Percentiles rank a stretch among this genome's conserved stretches.
These are phyloP conservation scores for Trachurus trachurus DNA, from an alignment of 2,797 vertebrate species.

Conservation along the genomic window DNA sequence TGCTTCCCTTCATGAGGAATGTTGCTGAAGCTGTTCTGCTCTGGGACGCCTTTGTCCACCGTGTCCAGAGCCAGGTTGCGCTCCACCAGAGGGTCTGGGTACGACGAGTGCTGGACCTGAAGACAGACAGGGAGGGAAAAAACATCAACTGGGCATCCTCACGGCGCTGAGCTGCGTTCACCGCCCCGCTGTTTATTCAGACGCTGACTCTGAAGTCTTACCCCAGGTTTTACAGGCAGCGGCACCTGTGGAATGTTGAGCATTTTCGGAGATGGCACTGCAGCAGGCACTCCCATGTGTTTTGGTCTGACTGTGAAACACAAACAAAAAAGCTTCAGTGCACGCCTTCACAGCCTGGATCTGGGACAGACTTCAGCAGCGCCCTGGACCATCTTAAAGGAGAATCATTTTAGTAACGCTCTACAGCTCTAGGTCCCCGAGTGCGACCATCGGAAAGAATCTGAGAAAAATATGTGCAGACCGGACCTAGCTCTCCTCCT, in stretches of 20 bases:
- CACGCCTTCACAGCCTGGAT: too few relatives aligned
- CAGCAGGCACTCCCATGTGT: constrained; percentile 89
- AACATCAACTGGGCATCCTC: neutral
- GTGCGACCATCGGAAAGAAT: too few relatives aligned
- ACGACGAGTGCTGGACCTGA: constrained; percentile 87
- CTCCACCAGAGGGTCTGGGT: constrained; percentile 85
- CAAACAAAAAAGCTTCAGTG: constrained; percentile 3
- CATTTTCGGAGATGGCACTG: constrained; percentile 89
- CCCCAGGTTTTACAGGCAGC: constrained; percentile 89
- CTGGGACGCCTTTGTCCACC: constrained; percentile 86
- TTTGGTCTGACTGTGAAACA: constrained; percentile 90
- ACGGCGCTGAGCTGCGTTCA: neutral
- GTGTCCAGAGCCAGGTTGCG: constrained; percentile 83
- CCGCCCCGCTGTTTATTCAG: rapidly evolving
- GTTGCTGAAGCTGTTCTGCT: constrained; percentile 93
- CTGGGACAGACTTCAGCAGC: too few relatives aligned
- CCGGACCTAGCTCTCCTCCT: too few relatives aligned
- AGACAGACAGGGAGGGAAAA: neutral
- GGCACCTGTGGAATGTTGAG: constrained; percentile 93
- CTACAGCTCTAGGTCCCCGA: too few relatives aligned
- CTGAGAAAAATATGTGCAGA: too few relatives aligned
- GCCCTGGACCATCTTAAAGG: too few relatives aligned
- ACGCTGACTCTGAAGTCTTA: constrained; percentile 70
- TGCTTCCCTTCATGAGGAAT: constrained; percentile 95
- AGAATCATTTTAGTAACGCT: too few relatives aligned